Base-by-base conservation (phyloP, 1,140 invertebrate species). In the Nymphalis io region DNA sequence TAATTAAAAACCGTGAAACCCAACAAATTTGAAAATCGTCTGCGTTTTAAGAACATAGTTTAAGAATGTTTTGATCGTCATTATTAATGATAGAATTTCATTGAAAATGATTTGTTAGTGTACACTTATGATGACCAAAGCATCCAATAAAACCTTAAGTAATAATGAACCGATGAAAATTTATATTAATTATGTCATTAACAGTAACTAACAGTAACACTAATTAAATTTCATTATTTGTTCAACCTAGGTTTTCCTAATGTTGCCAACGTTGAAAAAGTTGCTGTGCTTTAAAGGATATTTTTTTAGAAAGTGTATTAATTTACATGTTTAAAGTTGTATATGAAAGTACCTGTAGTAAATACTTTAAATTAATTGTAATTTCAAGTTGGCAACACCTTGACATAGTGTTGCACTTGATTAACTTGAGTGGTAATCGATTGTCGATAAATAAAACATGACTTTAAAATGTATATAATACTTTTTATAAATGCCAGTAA, bases 91-190 rank as follows among this genome's bases (percentile, higher is more conserved):
- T 46, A n/a, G 42, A 46, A 46, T n/a, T 46, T 16, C 42, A 46
- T 46, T 51, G 16, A 51, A 51, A 1, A 42, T 42, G 13, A 51
- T 12, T 18, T 51, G 8, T 20, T 51, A 6, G n/a, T 51, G 20
- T 51, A 20, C 44, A 16, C 0, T 10, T 6, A 51, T 18, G 20
- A 1, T 20, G 20, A 12, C 16, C 11, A 6, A 51, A 51, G n/a
- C 0, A 51, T 11, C 46, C 12, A 51, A 51, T 51, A 51, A 51
- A 21, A 51, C 11, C 16, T 18, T 51, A 20, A 10, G 20, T 51
- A 51, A 51, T 11, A 51, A 51, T 46, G 11, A 67, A 27, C 42
- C 57, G 53, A 60, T 16, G 65, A 60, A 51, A 67, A 67, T n/a
- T 60, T 67, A 40, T 60, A 67, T 23, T 66, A 59, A 66, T 59